Evolutionary conservation across 2,888 invertebrate genomes (phyloP), one percentile per base, ranked within the genome.

Genomic region (Molorchus minor): DNA sequence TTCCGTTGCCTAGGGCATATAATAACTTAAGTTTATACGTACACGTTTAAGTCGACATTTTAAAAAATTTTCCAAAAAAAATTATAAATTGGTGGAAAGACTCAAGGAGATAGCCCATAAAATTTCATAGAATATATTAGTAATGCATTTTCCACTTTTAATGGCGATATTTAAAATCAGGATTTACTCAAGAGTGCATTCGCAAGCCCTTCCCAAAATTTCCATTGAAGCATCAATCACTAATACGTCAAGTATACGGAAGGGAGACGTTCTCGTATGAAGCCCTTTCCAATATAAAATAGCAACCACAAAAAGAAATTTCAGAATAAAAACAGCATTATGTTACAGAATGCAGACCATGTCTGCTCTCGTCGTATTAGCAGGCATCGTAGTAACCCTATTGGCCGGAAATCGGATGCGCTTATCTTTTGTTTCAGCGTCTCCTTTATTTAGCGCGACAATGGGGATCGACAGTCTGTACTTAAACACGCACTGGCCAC

Each of bases 391-490:
- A 46, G 47, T 46, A 58, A 58, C 53, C 46, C 46, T 46, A 47
- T 45, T 33, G 40, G 46, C 16, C 49, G 49, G 49, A 51, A 53
- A 49, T 51, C 25, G 56, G 61, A 58, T 57, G 58, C 58, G 54
- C 60, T 46, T 58, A 56, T 59, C 68, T 58, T 65, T 65, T 68
- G 68, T 68, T 64, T 65, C 60, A 55, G 47, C 47, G 19, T 17
- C 30, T 30, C 44, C 56, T 55, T 56, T 61, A 45, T 55, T 13
- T 20, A 15, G 25, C 43, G 40, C 21, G 33, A 52, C 29, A 47
- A 55, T 30, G 58, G 46, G 35, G 38, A 36, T 36, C 33, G 52
- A 17, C 52, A 53, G 58, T 62, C 57, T 58, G 45, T 56, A 43
- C 65, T 65, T 49, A 44, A 61, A 54, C 65, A 65, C 65, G 65